phyloP scores from a whole-genome alignment of 2,113 vertebrate genomes.

The Rhea americana region DNA sequence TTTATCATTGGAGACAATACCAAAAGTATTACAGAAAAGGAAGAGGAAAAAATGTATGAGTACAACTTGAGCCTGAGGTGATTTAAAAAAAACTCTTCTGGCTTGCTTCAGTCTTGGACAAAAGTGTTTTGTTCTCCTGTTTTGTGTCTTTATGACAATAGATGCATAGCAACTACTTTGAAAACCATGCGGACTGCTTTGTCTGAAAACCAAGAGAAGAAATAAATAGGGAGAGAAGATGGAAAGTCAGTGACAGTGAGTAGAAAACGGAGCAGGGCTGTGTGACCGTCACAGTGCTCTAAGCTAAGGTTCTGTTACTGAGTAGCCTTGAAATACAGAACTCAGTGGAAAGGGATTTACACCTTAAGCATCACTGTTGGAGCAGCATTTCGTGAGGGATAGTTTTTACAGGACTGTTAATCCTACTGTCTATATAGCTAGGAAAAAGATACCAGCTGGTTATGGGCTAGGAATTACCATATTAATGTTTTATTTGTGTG shows the following conservation, averaged over 20 bases:
- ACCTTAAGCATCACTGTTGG: not conserved
- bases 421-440: constrained; percentile 60
- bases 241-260: not conserved
- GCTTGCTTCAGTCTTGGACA: not conserved
- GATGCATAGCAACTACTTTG: not conserved
- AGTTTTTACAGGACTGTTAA: constrained; percentile 54
- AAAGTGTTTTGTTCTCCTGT: not conserved
- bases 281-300: not conserved
- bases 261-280: not conserved
- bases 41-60: not conserved
- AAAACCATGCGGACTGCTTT: not conserved
- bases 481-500: constrained; percentile 73
- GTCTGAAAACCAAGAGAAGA: not conserved
- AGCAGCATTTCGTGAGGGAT: not conserved
- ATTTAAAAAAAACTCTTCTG: not conserved
- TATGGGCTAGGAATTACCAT: constrained; percentile 67
- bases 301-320: not conserved
- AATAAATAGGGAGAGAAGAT: not conserved
- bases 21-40: constrained; percentile 28
- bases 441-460: constrained; percentile 69
- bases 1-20: constrained; percentile 36
- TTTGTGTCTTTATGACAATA: not conserved
- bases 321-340: not conserved
- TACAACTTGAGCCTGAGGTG: not conserved
- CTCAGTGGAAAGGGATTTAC: not conserved